Conservation (phyloP, 2,888 invertebrate genomes). For the Brassicogethes aeneus region DNA sequence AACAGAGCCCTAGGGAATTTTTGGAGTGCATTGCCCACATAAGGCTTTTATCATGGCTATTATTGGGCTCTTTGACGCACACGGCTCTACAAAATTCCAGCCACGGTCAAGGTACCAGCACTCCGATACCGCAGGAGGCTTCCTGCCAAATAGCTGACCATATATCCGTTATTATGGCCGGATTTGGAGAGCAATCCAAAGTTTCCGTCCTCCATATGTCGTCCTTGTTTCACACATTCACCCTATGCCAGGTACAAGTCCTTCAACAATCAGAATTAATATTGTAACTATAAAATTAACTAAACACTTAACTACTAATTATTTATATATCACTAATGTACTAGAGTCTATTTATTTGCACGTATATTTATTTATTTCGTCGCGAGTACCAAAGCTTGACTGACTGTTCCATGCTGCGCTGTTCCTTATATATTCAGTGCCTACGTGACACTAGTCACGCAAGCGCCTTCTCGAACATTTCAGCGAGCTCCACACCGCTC, state of each 20-base stretch:
- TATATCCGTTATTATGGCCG: conserved; percentile 91
- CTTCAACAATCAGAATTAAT: too few relatives aligned
- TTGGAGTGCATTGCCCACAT: conserved; percentile 93
- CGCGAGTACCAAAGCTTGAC: too few relatives aligned
- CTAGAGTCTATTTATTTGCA: too few relatives aligned
- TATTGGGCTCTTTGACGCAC: conserved; percentile 90
- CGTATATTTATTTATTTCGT: too few relatives aligned
- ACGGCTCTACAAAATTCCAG: conserved; percentile 56
- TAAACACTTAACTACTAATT: too few relatives aligned
- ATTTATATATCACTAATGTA: too few relatives aligned
- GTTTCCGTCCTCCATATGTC: conserved; percentile 91
- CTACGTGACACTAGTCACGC: too few relatives aligned
- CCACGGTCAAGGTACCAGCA: conserved; percentile 46
- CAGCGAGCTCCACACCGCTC: too few relatives aligned
- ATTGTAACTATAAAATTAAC: too few relatives aligned
- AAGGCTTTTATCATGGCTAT: conserved; percentile 88
- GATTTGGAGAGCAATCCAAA: conserved; percentile 93
- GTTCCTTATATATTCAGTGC: too few relatives aligned
- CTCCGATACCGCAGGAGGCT: conserved; percentile 92
- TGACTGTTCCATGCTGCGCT: too few relatives aligned
- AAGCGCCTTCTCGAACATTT: too few relatives aligned
- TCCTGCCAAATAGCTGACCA: conserved; percentile 96
- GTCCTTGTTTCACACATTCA: conserved; percentile 93
- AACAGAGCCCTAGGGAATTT: conserved; percentile 87
- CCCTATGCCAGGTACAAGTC: conserved; percentile 91